Base-by-base conservation (phyloP, 2,113 vertebrate genomes). In the Dendropsophus ebraccatus region DNA sequence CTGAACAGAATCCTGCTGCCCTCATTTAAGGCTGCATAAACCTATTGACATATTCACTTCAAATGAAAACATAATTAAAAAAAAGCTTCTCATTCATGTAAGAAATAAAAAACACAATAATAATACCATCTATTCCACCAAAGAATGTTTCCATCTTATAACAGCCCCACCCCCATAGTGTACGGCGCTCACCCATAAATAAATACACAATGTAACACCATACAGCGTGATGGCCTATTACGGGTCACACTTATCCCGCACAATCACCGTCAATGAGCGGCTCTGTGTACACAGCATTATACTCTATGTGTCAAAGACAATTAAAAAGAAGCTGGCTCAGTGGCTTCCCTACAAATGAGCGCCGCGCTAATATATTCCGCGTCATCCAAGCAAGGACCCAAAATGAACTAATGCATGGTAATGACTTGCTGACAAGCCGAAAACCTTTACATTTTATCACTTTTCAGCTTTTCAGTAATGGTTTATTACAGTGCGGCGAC, bases 251-350 rank as follows among this genome's bases (percentile, higher is more conserved):
- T 11, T 17, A 23, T 5, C 50, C 25, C 13, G 25, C 74, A 12
- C 73, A 49, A 32, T 77, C 21, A 54, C 14, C 23, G 54, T 77
- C 49, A 54, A 25, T 32, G 28, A 52, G 47, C 17, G n/a, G n/a
- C 6, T 17, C n/a, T 50, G 25, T 47, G 25, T 52, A 77, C 37
- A 50, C 35, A 67, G 47, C 79, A 5, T 32, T 45, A 14, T 37
- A 19, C 41, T 23, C 35, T 72, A 41, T 30, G 47, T 72, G 81
- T 49, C 81, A 69, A 19, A 37, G 30, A 49, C 81, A 82, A 82
- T 82, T 82, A 82, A 37, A 17, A 82, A 70, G 60, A 25, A 23
- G 56, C 78, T 65, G 54, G 35, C 56, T 65, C 58, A 65, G 78
- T 47, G 54, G 9, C 25, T 80, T 45, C 32, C 56, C 50, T 11